A percentile compares a stretch with the other conserved stretches of the same genome.
These are phyloP conservation scores for Leuctra nigra DNA, from an alignment of 2,888 invertebrate species.

Conservation along the genomic window DNA sequence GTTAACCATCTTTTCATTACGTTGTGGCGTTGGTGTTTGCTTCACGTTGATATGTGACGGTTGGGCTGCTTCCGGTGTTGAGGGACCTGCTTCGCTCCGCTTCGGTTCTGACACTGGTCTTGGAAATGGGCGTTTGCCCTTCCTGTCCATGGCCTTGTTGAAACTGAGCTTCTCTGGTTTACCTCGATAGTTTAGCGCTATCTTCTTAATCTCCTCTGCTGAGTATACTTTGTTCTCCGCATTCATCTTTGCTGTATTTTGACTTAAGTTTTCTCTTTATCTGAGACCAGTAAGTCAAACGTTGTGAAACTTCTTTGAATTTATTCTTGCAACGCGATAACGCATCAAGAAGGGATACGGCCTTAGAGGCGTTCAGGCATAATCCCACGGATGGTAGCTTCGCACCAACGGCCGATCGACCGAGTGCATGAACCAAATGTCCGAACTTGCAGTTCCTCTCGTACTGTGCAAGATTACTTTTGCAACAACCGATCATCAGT, in stretches of 20 bases:
- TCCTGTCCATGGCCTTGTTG: slow-evolving; percentile 20
- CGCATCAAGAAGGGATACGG: too few species aligned
- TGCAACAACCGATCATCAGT: too few species aligned
- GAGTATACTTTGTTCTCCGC: slow-evolving; percentile 20
- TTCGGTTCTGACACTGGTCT: background rate
- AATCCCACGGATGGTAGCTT: too few species aligned
- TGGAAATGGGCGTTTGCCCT: background rate
- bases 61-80: background rate
- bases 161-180: slow-evolving; percentile 28
- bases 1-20: slow-evolving; percentile 10
- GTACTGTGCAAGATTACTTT: too few species aligned
- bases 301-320: background rate
- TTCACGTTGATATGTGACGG: background rate
- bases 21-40: slow-evolving; percentile 7
- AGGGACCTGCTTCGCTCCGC: background rate
- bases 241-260: background rate
- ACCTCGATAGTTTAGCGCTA: slow-evolving; percentile 28
- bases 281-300: background rate
- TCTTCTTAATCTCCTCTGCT: slow-evolving; percentile 22
- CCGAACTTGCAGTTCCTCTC: too few species aligned
- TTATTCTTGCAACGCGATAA: too few species aligned
- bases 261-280: too few species aligned
- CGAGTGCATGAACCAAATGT: too few species aligned
- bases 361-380: too few species aligned
- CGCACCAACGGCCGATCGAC: too few species aligned